Evolutionary conservation across 2,113 vertebrate genomes (phyloP).

Genomic region (Pygoscelis antarcticus): DNA sequence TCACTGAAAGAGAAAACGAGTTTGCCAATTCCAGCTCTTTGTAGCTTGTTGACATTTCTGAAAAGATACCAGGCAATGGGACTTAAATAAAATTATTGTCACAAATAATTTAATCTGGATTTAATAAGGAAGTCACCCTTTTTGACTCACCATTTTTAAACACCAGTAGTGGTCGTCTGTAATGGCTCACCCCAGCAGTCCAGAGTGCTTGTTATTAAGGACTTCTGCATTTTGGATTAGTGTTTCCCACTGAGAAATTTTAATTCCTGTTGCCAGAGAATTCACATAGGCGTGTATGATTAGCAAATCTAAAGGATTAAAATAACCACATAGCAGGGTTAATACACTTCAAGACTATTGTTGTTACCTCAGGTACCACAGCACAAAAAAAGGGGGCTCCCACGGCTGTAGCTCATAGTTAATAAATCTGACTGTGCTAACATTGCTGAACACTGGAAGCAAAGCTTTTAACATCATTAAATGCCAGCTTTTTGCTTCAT

Average conservation of each 20-base stretch:
- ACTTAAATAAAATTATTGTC: neutral
- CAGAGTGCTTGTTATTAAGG: constrained; percentile 44
- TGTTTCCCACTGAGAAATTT: constrained; percentile 21
- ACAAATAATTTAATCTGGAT: neutral
- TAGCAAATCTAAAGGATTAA: constrained; percentile 1
- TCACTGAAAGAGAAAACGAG: neutral
- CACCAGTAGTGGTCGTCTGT: neutral
- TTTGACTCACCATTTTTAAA: neutral
- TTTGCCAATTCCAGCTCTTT: neutral
- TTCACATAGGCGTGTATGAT: neutral
- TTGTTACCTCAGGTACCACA: neutral
- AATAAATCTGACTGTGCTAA: neutral
- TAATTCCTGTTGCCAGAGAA: neutral
- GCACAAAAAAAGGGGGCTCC: neutral
- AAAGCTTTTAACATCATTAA: constrained; percentile 8
- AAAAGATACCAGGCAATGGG: constrained; percentile 33
- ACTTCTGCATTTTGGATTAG: constrained; percentile 43
- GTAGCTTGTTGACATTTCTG: neutral
- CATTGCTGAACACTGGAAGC: neutral
- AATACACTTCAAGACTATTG: neutral
- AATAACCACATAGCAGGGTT: neutral
- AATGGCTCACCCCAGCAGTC: constrained; percentile 64
- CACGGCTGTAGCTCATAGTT: neutral
- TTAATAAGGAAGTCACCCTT: neutral
- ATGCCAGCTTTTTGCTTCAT: neutral